These are phyloP conservation scores for Drosophila persimilis DNA, from an alignment of 1,140 invertebrate genomes.

Conservation along the genomic window DNA sequence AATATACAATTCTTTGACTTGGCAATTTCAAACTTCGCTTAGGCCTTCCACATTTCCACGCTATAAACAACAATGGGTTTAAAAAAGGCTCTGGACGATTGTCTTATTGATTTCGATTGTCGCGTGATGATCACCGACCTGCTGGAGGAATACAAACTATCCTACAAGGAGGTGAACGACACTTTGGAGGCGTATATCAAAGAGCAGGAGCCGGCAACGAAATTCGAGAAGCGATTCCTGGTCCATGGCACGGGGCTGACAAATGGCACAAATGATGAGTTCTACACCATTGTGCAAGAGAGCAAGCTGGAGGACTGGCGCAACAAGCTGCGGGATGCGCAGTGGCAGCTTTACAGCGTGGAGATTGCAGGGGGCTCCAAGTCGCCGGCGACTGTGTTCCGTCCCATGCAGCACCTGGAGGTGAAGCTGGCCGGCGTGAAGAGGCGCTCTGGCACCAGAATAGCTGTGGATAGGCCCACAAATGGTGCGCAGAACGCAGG, in stretches of 20 bases:
- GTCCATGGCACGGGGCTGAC: conserved; percentile 51
- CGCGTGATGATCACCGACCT: conserved; percentile 74
- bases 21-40: too few relatives aligned
- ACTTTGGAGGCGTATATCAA: conserved; percentile 56
- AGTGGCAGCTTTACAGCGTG: conserved; percentile 69
- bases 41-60: too few relatives aligned
- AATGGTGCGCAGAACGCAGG: neutral
- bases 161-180: conserved; percentile 68
- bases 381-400: conserved; percentile 59
- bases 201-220: conserved; percentile 40
- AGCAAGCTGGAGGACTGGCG: conserved; percentile 68
- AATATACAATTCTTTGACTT: too few relatives aligned
- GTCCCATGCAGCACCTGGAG: conserved; percentile 63
- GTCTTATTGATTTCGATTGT: conserved; percentile 72
- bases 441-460: conserved; percentile 17
- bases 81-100: conserved; percentile 66
- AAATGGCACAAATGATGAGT: conserved; percentile 30
- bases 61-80: conserved; percentile 48
- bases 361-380: conserved; percentile 73
- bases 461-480: too few relatives aligned
- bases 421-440: conserved; percentile 48
- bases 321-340: conserved; percentile 59
- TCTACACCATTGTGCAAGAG: conserved; percentile 72
- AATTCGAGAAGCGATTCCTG: conserved; percentile 67
- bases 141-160: conserved; percentile 69